Percentiles rank a stretch among this genome's conserved stretches.
Conservation (phyloP, 2,888 invertebrate genomes). For the Drosophila fulvimacula region DNA sequence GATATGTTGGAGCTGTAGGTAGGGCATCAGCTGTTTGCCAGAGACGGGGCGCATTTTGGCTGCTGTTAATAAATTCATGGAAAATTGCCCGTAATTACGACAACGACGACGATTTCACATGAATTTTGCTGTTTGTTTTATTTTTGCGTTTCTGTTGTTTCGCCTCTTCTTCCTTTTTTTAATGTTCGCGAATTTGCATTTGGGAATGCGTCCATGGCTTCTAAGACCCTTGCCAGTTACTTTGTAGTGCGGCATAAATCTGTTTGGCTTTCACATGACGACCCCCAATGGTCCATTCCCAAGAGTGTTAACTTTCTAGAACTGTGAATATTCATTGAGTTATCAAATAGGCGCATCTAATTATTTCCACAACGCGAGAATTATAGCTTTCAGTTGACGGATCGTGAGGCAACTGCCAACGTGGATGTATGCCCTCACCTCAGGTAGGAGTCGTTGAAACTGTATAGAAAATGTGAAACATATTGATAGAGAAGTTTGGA, state of each 20-base stretch:
- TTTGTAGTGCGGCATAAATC: slow-evolving; percentile 58
- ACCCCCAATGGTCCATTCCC: slow-evolving; percentile 67
- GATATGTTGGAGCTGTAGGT: neutral
- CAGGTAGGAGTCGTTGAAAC: neutral
- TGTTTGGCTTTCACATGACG: slow-evolving; percentile 41
- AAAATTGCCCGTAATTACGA: slow-evolving; percentile 77
- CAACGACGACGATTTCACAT: slow-evolving; percentile 68
- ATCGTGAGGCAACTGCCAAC: slow-evolving; percentile 36
- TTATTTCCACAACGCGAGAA: slow-evolving; percentile 42
- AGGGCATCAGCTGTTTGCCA: slow-evolving; percentile 11
- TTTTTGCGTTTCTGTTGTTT: neutral
- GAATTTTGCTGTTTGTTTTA: slow-evolving; percentile 52
- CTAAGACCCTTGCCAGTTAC: slow-evolving; percentile 15
- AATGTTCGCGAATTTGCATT: slow-evolving; percentile 65
- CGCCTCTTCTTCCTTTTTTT: slow-evolving; percentile 3
- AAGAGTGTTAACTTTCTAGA: slow-evolving; percentile 32
- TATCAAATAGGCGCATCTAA: slow-evolving; percentile 59
- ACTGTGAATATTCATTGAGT: slow-evolving; percentile 69
- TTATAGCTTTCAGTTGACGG: slow-evolving; percentile 63
- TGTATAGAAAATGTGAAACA: neutral
- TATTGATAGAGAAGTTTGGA: neutral
- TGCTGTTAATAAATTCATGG: slow-evolving; percentile 75
- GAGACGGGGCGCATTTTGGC: slow-evolving; percentile 25
- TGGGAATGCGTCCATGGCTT: slow-evolving; percentile 15
- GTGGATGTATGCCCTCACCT: slow-evolving; percentile 14